These are phyloP conservation scores for Chrosomus eos DNA, from an alignment of 2,797 vertebrate species.

Conservation along the genomic window DNA sequence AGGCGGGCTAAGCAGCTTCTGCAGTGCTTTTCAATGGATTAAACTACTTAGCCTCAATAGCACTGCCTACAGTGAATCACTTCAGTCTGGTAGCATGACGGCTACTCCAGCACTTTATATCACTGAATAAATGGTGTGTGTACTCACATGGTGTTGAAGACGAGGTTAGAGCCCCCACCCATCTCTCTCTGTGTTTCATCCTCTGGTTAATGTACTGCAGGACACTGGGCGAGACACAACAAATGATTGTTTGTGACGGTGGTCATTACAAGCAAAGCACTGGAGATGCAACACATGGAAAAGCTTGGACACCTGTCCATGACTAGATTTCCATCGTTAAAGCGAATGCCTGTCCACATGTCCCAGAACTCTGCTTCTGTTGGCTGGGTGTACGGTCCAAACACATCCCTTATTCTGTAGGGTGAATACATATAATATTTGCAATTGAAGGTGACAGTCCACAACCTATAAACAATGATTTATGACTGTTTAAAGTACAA, in stretches of 20 bases:
- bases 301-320: slow-evolving; percentile 81
- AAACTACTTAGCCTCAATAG: slow-evolving; percentile 34
- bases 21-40: slow-evolving; percentile 45
- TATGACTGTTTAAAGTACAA: background rate
- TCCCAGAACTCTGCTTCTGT: slow-evolving; percentile 91
- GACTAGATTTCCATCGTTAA: slow-evolving; percentile 92
- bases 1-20: slow-evolving; percentile 42
- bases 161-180: slow-evolving; percentile 88
- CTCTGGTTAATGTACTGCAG: slow-evolving; percentile 95
- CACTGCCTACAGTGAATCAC: background rate
- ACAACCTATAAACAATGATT: background rate
- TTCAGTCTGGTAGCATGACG: background rate
- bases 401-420: slow-evolving; percentile 88
- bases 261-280: background rate
- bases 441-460: background rate
- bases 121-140: background rate
- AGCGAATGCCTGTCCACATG: slow-evolving; percentile 90
- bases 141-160: slow-evolving; percentile 89
- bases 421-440: background rate
- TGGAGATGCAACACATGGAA: background rate
- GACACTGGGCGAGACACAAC: slow-evolving; percentile 73
- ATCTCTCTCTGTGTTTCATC: slow-evolving; percentile 87
- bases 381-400: slow-evolving; percentile 92
- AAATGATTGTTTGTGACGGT: background rate
- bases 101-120: background rate